Base-by-base conservation (phyloP, 2,888 invertebrate genomes). In the Escarpia spicata region DNA sequence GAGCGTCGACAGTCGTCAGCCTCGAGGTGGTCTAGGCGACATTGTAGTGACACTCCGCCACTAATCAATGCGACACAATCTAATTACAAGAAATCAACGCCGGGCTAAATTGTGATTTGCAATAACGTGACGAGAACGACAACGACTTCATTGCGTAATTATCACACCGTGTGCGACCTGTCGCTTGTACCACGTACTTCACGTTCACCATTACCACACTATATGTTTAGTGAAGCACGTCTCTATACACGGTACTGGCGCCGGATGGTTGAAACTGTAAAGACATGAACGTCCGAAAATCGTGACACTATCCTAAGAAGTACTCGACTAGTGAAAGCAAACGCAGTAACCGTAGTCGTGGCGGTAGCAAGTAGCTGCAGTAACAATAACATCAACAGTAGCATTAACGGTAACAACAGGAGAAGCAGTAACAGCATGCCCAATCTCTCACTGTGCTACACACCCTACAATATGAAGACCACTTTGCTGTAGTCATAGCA, bases 11-110 rank as follows among this genome's bases (percentile, higher is more conserved):
- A 52, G 6, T 12, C 12, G 9, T 15, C 4, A 2, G 52, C 9
- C 8, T 15, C 52, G 52, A 6, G 52, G 52, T 52, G 12, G 52
- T 52, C 15, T 15, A 12, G 52, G 26, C 75, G 26, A 6, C 19
- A 26, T 26, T n/a, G 75, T 4, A 6, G 19, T 60, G 60, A 26
- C 75, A 75, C 75, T 15, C 26, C 75, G 75, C 26, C n/a, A 75
- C 19, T n/a, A 75, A 75, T 75, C 75, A 75, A 75, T 75, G 75
- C 75, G 75, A n/a, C 75, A 75, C 75, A 75, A 75, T 75, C 75
- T 75, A 75, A 75, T 75, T 26, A 75, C 75, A 26, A 75, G 75
- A n/a, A 75, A 75, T 75, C 75, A 75, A 75, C 26, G 75, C 75
- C 75, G n/a, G 75, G 75, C 75, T 75, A 75, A 75, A 15, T 75